Conservation (phyloP, 2,888 invertebrate species). For the Ophioninae sp. region DNA sequence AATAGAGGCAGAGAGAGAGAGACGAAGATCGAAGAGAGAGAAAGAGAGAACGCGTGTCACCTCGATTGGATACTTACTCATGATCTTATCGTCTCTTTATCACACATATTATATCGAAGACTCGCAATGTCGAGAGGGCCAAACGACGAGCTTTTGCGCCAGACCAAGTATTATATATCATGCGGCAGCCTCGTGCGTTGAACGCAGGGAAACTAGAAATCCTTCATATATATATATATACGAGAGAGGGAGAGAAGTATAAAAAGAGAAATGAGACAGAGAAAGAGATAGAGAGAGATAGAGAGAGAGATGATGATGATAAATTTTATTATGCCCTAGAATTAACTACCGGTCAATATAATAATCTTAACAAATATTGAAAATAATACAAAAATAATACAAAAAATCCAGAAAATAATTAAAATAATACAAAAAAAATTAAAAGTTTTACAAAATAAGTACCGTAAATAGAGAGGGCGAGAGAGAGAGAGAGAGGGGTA, state of each 20-base stretch:
- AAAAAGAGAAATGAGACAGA: too few relatives aligned
- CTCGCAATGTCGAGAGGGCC: slow-evolving; percentile 34
- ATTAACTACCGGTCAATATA: too few relatives aligned
- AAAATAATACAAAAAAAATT: too few relatives aligned
- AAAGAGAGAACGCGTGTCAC: slow-evolving; percentile 31
- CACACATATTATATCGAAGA: slow-evolving; percentile 17
- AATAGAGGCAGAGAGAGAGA: neutral
- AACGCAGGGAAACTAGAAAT: neutral
- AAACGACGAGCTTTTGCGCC: slow-evolving; percentile 52
- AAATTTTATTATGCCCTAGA: too few relatives aligned
- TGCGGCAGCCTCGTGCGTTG: slow-evolving; percentile 51
- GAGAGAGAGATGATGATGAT: too few relatives aligned
- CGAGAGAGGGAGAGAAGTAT: too few relatives aligned
- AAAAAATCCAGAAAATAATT: too few relatives aligned
- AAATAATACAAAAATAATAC: too few relatives aligned
- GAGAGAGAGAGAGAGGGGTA: too few relatives aligned
- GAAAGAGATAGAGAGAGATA: neutral
- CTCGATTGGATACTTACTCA: slow-evolving; percentile 42
- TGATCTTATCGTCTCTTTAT: slow-evolving; percentile 55
- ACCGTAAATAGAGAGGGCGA: too few relatives aligned
- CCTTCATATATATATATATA: slow-evolving; percentile 6
- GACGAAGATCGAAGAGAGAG: neutral
- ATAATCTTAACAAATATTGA: too few relatives aligned
- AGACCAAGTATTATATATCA: slow-evolving; percentile 54
- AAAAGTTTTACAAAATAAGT: too few relatives aligned